A percentile compares a stretch with the other conserved stretches of the same genome.
phyloP scores from a whole-genome alignment of 53 echinoderm and acorn worm species.

The Echinometra lucunter region DNA sequence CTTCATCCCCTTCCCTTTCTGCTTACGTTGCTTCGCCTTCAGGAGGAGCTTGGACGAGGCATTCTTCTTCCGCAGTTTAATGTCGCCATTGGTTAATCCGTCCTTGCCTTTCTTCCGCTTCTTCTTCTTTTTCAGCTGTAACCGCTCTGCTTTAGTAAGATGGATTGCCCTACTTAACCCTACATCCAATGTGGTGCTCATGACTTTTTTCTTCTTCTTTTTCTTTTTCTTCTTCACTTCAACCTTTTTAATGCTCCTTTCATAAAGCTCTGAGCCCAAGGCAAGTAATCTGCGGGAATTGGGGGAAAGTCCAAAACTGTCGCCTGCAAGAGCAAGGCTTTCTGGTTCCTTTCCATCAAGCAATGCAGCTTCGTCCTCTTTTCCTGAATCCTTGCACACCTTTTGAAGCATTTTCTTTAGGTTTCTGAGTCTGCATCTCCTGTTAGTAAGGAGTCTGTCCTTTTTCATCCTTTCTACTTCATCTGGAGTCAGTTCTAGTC shows the following conservation, averaged over 20 bases:
- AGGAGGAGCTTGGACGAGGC: slow-evolving; percentile 63
- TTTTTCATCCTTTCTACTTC: slow-evolving; percentile 13
- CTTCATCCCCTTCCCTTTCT: slow-evolving; percentile 61
- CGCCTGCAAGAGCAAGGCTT: neutral
- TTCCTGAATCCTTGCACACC: neutral
- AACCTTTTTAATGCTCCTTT: neutral
- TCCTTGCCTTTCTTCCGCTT: slow-evolving; percentile 38
- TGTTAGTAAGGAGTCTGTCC: neutral
- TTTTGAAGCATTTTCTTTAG: neutral
- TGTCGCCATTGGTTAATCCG: neutral
- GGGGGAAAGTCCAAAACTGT: slow-evolving; percentile 33
- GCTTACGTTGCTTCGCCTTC: slow-evolving; percentile 72
- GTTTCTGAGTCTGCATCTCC: neutral
- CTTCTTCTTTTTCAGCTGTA: slow-evolving; percentile 64
- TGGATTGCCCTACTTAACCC: neutral
- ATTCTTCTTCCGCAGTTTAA: slow-evolving; percentile 24
- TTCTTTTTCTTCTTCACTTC: slow-evolving; percentile 17
- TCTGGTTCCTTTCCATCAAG: neutral
- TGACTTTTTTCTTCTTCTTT: slow-evolving; percentile 7
- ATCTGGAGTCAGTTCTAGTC: slow-evolving; percentile 25
- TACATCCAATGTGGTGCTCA: neutral
- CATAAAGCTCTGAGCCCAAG: neutral
- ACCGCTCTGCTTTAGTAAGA: slow-evolving; percentile 3
- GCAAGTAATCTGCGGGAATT: slow-evolving; percentile 20
- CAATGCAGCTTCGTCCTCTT: neutral